Base-by-base conservation (phyloP, 2,113 vertebrate genomes). In the Lycocorax pyrrhopterus region DNA sequence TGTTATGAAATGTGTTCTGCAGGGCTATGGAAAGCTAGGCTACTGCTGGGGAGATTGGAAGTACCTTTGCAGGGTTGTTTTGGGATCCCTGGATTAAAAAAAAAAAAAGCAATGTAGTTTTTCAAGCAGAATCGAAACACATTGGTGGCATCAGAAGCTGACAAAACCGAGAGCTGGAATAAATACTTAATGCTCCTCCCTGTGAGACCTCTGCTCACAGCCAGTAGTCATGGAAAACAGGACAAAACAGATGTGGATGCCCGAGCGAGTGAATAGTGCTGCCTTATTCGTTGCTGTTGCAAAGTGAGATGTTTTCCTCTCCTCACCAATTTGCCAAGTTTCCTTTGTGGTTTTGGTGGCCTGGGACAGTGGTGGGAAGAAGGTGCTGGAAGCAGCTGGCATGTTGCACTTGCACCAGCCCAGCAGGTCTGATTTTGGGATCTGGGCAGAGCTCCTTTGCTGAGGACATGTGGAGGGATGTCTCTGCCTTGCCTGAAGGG, bases 181-280 rank as follows among this genome's bases (percentile, higher is more conserved):
- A 96, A 96, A 94, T 95, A 95, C 92, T 95, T 90, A 90, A 95
- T 89, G 80, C 53, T 92, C 7, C 62, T 95, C 90, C 94, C 88
- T 72, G 64, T 88, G 92, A 97, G 96, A 96, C 90, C 88, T 96
- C 83, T 92, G 74, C 90, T 95, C n/a, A 33, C 84, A 88, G 93
- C 41, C 90, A 94, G 92, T 90, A 96, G 88, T 95, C 88, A 94
- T 87, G 90, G 96, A 96, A 95, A 96, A 97, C 83, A 78, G 92
- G 90, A 94, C 92, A 96, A 93, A 96, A 95, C 73, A 95, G 88
- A 92, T 90, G 84, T 67, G 90, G 83, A 87, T 92, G 87, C 85
- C 92, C 4, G 0, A 89, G 76, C 1, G 5, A 92, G 64, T 82
- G 83, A 93, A 95, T 46, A 96, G 85, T 17, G 62, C 64, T 88